These are phyloP conservation scores for Serrognathus titanus DNA, from an alignment of 2,888 invertebrate species.

Conservation along the genomic window DNA sequence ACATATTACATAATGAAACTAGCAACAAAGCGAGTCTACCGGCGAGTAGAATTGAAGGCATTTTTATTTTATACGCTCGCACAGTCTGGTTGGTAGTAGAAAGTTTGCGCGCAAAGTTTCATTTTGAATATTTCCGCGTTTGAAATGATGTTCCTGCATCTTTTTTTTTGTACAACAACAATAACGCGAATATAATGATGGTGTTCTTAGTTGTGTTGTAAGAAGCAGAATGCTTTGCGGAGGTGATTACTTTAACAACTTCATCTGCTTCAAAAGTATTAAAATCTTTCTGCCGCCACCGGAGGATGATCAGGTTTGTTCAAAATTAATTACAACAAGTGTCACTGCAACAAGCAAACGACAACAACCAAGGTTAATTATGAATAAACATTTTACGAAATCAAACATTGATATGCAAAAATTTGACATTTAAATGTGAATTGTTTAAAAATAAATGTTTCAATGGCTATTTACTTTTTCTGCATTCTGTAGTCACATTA, in stretches of 20 bases:
- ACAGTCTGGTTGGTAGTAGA: not conserved
- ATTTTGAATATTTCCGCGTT: not conserved
- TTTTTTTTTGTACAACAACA: not conserved
- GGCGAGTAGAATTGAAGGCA: not conserved
- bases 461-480: not conserved
- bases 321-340: no score
- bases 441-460: not conserved
- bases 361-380: not conserved
- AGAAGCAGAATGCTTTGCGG: constrained; percentile 16
- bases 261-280: constrained; percentile 22
- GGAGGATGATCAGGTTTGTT: no score
- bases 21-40: not conserved
- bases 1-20: constrained; percentile 20
- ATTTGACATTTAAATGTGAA: not conserved
- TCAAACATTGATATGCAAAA: not conserved
- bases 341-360: no score
- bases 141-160: not conserved
- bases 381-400: not conserved
- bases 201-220: not conserved
- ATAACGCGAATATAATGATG: not conserved
- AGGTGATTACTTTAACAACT: constrained; percentile 22
- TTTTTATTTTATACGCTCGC: not conserved
- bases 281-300: constrained; percentile 22
- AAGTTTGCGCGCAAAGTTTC: not conserved
- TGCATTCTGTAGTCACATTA: not conserved